Percentiles rank a stretch among this genome's conserved stretches.
phyloP scores from a whole-genome alignment of 2,797 vertebrate species.

The Myotis planiceps region DNA sequence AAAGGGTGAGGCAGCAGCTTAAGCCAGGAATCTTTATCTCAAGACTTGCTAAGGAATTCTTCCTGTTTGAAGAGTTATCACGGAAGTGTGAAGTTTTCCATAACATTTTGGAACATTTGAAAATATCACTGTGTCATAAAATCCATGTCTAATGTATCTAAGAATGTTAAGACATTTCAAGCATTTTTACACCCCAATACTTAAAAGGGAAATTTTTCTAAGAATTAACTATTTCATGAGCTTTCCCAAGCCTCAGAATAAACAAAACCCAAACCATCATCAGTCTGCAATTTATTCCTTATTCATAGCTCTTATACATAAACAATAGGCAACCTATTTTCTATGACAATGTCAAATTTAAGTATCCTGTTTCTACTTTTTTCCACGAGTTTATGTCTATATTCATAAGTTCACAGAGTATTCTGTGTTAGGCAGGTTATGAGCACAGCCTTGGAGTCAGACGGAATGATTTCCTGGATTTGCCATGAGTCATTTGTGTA shows the following conservation, averaged over 20 bases:
- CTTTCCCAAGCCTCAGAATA: not conserved
- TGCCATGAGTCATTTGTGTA: not conserved
- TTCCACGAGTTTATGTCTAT: not conserved
- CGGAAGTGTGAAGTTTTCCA: not conserved
- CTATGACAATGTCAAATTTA: not conserved
- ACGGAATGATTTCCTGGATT: not conserved
- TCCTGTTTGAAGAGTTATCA: not conserved
- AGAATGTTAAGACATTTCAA: not conserved
- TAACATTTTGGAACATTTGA: not conserved
- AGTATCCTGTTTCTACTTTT: not conserved
- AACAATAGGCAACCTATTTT: not conserved
- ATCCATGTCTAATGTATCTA: not conserved
- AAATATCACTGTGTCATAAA: conserved; percentile 26
- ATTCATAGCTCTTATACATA: not conserved
- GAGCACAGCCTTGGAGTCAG: not conserved
- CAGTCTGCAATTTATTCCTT: not conserved
- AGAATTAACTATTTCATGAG: conserved; percentile 22
- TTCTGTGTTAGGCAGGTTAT: not conserved
- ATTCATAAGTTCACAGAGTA: not conserved
- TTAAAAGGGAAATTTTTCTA: conserved; percentile 1
- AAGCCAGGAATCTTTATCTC: not conserved
- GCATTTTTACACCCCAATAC: not conserved
- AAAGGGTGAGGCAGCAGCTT: not conserved
- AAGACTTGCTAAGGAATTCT: not conserved
- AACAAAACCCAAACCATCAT: not conserved